Conservation (phyloP, 2,888 invertebrate genomes). For the Apomyelois bistriatella region DNA sequence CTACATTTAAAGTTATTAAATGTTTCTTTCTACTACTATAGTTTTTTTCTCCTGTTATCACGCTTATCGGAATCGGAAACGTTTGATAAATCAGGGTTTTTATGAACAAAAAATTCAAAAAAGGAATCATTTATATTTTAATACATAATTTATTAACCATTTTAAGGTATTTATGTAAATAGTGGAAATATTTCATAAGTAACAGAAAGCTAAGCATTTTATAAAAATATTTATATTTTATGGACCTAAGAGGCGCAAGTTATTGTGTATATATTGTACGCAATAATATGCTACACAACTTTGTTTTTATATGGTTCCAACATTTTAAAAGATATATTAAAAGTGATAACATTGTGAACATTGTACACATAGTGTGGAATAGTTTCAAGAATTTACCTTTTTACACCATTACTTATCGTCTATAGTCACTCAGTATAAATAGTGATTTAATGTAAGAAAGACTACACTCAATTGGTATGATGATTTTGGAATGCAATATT, state of each 20-base stretch:
- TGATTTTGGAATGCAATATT: constrained; percentile 48
- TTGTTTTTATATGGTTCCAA: constrained; percentile 22
- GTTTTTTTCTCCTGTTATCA: background rate
- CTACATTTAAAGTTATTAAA: constrained; percentile 14
- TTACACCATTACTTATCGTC: background rate
- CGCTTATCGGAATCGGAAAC: no score
- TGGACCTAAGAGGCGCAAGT: constrained; percentile 64
- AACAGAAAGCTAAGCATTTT: constrained; percentile 78
- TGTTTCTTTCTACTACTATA: constrained; percentile 10
- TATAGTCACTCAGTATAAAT: constrained; percentile 14
- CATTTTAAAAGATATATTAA: constrained; percentile 31
- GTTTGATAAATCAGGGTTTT: no score
- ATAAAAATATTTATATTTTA: constrained; percentile 71
- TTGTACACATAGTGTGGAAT: constrained; percentile 12
- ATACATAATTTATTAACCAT: constrained; percentile 74
- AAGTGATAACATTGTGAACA: constrained; percentile 28
- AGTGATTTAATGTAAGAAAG: constrained; percentile 20
- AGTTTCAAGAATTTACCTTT: constrained; percentile 14
- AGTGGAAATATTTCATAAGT: constrained; percentile 69
- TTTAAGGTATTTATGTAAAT: constrained; percentile 68
- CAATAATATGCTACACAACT: constrained; percentile 20
- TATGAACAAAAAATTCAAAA: no score
- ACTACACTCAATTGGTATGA: constrained; percentile 17
- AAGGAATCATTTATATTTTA: constrained; percentile 34
- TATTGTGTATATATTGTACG: constrained; percentile 40